These are phyloP conservation scores for Taurulus bubalis DNA, from an alignment of 2,113 vertebrate species.

Conservation along the genomic window DNA sequence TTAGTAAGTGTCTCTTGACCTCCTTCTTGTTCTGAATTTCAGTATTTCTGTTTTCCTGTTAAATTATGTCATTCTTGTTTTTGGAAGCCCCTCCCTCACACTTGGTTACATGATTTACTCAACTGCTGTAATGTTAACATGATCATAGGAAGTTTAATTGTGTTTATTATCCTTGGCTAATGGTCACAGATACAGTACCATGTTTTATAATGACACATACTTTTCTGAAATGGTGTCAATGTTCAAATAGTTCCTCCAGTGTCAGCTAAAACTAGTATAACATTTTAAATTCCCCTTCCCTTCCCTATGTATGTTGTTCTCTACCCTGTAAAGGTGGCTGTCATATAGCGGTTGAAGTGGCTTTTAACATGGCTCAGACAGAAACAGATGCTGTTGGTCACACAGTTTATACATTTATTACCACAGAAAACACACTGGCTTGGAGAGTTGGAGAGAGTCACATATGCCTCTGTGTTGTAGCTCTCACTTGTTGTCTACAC, in stretches of 20 bases:
- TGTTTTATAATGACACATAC: neutral
- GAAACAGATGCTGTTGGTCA: slow-evolving; percentile 25
- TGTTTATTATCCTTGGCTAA: neutral
- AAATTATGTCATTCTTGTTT: neutral
- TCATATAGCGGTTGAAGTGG: slow-evolving; percentile 14
- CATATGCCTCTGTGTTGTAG: slow-evolving; percentile 2
- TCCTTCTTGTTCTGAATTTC: neutral
- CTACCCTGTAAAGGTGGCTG: neutral
- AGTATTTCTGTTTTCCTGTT: neutral
- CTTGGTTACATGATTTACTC: neutral
- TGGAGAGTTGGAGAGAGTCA: neutral
- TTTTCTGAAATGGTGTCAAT: neutral
- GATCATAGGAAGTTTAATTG: neutral
- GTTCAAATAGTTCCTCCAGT: neutral
- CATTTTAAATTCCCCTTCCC: neutral
- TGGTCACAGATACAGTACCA: neutral
- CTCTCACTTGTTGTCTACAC: slow-evolving; percentile 4
- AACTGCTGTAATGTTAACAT: neutral
- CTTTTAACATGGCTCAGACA: slow-evolving; percentile 22
- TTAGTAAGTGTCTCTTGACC: slow-evolving; percentile 83
- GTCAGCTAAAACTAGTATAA: neutral
- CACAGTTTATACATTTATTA: slow-evolving; percentile 20
- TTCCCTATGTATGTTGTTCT: neutral
- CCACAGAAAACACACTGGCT: slow-evolving; percentile 26
- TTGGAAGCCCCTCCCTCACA: neutral